Percentiles rank a stretch among this genome's conserved stretches.
phyloP scores from a whole-genome alignment of 2,113 vertebrate species.

The Lepisosteus oculatus region DNA sequence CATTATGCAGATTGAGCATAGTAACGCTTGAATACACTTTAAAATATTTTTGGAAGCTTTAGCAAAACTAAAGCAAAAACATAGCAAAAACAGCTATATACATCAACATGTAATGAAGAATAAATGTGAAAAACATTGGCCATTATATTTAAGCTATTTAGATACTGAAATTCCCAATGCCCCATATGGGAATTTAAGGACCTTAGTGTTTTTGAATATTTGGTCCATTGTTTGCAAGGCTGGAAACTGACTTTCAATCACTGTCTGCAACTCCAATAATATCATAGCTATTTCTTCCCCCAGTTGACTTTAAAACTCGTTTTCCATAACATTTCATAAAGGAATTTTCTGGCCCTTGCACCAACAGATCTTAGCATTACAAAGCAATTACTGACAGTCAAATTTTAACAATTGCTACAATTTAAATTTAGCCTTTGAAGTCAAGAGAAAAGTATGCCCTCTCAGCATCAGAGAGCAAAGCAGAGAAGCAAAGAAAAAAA shows the following conservation, averaged over 20 bases:
- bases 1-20: conserved; percentile 36
- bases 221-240: too few relatives aligned
- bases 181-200: too few relatives aligned
- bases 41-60: conserved; percentile 24
- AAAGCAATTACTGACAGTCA: neutral
- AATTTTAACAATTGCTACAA: neutral
- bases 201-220: too few relatives aligned
- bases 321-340: neutral
- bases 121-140: too few relatives aligned
- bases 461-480: neutral
- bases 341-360: neutral
- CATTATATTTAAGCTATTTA: too few relatives aligned
- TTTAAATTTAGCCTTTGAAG: neutral
- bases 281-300: too few relatives aligned
- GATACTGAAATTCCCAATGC: too few relatives aligned
- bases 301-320: neutral
- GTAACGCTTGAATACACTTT: conserved; percentile 29
- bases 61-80: conserved; percentile 9
- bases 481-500: neutral
- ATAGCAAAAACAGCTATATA: too few relatives aligned
- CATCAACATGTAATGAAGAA: too few relatives aligned
- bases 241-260: too few relatives aligned
- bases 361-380: neutral
- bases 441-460: neutral
- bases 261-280: too few relatives aligned